Evolutionary conservation across 2,888 invertebrate species (phyloP).

Genomic region (Apamea epomidion): DNA sequence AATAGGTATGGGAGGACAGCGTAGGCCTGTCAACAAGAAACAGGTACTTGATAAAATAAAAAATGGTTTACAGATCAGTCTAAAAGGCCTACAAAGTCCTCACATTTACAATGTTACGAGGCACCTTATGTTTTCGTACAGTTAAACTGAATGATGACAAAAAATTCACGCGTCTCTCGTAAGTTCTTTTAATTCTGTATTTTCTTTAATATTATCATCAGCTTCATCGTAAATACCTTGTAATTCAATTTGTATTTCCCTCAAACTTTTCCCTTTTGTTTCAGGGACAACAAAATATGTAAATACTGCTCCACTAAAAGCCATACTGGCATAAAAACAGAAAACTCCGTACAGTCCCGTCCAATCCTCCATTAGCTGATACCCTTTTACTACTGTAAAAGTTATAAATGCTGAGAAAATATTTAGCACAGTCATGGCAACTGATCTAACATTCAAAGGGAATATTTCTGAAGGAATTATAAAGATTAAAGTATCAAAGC

Average conservation of each 20-base stretch:
- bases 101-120: not conserved
- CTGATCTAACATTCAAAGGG: constrained; percentile 90
- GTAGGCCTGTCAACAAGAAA: too few species aligned
- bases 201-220: constrained; percentile 58
- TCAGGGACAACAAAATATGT: constrained; percentile 88
- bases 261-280: constrained; percentile 89
- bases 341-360: constrained; percentile 88
- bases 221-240: constrained; percentile 78
- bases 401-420: constrained; percentile 87
- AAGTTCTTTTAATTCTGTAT: constrained; percentile 56
- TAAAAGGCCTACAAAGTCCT: too few species aligned
- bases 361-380: constrained; percentile 85
- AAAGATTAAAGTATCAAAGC: constrained; percentile 87
- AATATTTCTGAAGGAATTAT: constrained; percentile 90
- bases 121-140: too few species aligned
- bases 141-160: not conserved
- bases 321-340: constrained; percentile 85
- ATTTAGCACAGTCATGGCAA: constrained; percentile 87
- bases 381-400: constrained; percentile 87
- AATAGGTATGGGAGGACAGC: too few species aligned
- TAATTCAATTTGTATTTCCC: constrained; percentile 78
- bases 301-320: constrained; percentile 86
- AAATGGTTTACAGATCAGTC: too few species aligned
- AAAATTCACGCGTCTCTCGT: not conserved
- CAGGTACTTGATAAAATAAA: too few species aligned